Evolutionary conservation across 1,140 invertebrate genomes (phyloP), one percentile per base, ranked within the genome.

Genomic region (Drosophila setifemur): DNA sequence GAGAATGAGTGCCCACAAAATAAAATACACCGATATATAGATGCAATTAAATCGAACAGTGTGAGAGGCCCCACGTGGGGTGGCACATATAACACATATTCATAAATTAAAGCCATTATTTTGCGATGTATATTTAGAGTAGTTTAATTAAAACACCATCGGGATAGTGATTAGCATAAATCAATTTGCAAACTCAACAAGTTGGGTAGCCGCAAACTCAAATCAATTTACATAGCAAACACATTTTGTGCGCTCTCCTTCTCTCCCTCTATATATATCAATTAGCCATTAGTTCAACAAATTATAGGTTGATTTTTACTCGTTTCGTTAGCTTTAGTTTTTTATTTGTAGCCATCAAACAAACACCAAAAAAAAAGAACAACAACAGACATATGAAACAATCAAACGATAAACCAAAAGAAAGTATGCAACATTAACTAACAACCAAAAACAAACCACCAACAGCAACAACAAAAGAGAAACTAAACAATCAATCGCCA

Each of bases 361-460:
- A 52, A 58, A 50, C 42, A n/a, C n/a, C n/a, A n/a, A 76, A 57
- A 21, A 53, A 58, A 68, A 39, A 33, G 54, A 61, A 69, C 25
- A 45, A 79, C 28, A 67, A 71, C 57, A 83, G 64, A 67, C 70
- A 79, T 68, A 78, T 68, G 68, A 85, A 86, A 50, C 73, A 81
- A 76, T 68, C 55, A 57, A 81, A 76, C 53, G 45, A 81, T 85
- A 85, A 85, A 86, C 49, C n/a, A 85, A 85, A 86, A 86, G 82
- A 86, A 86, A 87, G 81, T 86, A 81, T 86, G 81, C 81, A 57
- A 86, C 81, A 86, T 86, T 85, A 66, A 87, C 81, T 86, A 86
- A 86, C 76, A 86, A 87, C 82, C 57, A 81, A 68, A 70, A 76
- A 79, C 71, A 72, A 79, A 79, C 79, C 81, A 85, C 81, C 75